These are phyloP conservation scores for Arion vulgaris DNA, from an alignment of 1,140 invertebrate genomes.

Conservation along the genomic window DNA sequence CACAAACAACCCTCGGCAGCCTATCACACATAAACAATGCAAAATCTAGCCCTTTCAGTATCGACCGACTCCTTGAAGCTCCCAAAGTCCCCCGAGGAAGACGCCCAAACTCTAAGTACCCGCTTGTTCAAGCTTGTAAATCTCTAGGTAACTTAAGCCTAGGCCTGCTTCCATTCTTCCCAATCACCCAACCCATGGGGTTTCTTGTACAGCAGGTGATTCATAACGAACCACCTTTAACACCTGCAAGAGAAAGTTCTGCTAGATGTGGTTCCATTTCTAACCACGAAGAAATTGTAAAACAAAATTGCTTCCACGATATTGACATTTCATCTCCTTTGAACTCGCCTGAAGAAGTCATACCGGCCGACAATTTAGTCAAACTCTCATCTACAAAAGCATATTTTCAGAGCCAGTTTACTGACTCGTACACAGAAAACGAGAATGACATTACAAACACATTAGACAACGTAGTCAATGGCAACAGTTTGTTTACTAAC, in stretches of 20 bases:
- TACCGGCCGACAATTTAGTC: neutral
- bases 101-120: constrained; percentile 74
- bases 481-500: neutral
- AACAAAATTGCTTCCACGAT: neutral
- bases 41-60: constrained; percentile 61
- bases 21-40: neutral
- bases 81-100: constrained; percentile 71
- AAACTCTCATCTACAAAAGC: neutral
- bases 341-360: neutral
- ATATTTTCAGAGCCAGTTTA: too few species aligned
- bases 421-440: too few species aligned
- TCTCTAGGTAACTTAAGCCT: constrained; percentile 66
- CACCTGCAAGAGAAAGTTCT: neutral
- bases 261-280: neutral
- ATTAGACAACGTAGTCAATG: too few species aligned
- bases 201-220: constrained; percentile 62
- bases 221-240: neutral
- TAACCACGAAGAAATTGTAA: neutral
- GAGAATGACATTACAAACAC: neutral
- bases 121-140: constrained; percentile 73
- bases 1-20: constrained; percentile 26
- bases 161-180: constrained; percentile 71
- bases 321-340: neutral
- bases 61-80: constrained; percentile 69
- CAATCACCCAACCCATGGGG: constrained; percentile 73